These are phyloP conservation scores for Bemisia tabaci DNA, from an alignment of 1,140 invertebrate species.

Conservation along the genomic window DNA sequence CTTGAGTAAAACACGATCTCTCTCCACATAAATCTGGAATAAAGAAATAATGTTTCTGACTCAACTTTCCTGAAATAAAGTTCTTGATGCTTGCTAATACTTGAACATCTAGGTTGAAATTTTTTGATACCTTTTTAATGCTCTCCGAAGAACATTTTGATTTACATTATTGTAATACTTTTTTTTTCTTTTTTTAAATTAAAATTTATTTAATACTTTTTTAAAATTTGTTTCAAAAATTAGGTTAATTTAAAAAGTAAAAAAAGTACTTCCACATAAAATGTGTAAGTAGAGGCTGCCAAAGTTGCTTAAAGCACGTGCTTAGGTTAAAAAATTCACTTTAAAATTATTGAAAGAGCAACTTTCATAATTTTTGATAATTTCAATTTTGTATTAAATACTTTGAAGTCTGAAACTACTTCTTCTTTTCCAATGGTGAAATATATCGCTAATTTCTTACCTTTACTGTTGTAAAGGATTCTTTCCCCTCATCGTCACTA, in stretches of 20 bases:
- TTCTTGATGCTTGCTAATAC: too few relatives aligned
- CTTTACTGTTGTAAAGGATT: conserved; percentile 39
- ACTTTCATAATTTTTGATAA: too few relatives aligned
- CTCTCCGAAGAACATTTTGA: conserved; percentile 12
- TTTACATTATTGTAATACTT: background rate
- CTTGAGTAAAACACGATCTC: conserved; percentile 57
- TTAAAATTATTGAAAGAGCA: too few relatives aligned
- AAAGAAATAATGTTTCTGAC: conserved; percentile 10
- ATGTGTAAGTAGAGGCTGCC: background rate
- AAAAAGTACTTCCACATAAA: background rate
- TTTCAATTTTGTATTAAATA: too few relatives aligned
- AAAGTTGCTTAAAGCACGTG: conserved; percentile 1
- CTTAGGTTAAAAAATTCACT: too few relatives aligned
- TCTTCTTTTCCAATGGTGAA: too few relatives aligned
- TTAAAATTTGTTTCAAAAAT: background rate
- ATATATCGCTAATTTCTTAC: conserved; percentile 30
- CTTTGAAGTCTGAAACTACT: too few relatives aligned
- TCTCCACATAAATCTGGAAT: conserved; percentile 49
- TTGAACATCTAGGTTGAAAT: too few relatives aligned
- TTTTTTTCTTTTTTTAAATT: background rate
- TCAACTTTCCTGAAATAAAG: conserved; percentile 8
- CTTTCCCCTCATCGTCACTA: conserved; percentile 32
- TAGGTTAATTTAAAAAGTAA: background rate
- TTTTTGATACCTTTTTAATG: too few relatives aligned
- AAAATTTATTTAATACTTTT: background rate